A percentile compares a stretch with the other conserved stretches of the same genome.
phyloP scores from a whole-genome alignment of 1,140 invertebrate species.

The Gerris buenoi region DNA sequence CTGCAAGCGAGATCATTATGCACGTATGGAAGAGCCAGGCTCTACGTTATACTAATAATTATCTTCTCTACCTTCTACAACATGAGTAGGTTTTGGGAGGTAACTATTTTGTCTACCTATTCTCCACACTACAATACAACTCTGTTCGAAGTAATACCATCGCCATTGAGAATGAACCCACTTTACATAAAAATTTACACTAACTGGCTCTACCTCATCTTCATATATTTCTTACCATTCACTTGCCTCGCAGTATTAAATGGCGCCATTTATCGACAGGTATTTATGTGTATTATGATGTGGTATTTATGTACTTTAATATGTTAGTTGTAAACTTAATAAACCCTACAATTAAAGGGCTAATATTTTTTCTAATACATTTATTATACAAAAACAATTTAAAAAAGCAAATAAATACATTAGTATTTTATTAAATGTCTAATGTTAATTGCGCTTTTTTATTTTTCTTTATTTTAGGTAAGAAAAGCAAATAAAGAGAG shows the following conservation, averaged over 20 bases:
- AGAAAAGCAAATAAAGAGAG: conserved; percentile 67
- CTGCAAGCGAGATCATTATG: conserved; percentile 71
- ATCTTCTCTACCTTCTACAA: conserved; percentile 77
- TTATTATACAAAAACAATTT: too few species aligned
- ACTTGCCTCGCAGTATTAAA: conserved; percentile 71
- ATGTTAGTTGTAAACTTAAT: too few species aligned
- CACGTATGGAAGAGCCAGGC: conserved; percentile 72
- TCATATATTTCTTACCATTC: conserved; percentile 85
- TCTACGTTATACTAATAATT: conserved; percentile 70
- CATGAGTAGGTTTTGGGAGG: conserved; percentile 46
- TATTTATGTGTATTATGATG: too few species aligned
- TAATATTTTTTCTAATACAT: too few species aligned
- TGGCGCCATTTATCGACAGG: conserved; percentile 67
- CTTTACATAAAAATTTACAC: conserved; percentile 76
- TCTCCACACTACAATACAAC: conserved; percentile 36
- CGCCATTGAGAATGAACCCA: conserved; percentile 48
- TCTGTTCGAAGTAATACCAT: conserved; percentile 53
- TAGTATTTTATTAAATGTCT: too few species aligned
- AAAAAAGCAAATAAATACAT: too few species aligned
- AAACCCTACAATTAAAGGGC: too few species aligned
- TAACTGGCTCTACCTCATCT: conserved; percentile 78
- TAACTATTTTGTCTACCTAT: conserved; percentile 20
- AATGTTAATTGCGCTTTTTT: too few species aligned
- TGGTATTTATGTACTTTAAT: too few species aligned
- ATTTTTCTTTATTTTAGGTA: conserved; percentile 38